A percentile compares a stretch with the other conserved stretches of the same genome.
These are phyloP conservation scores for Eudyptes chrysolophus DNA, from an alignment of 2,113 vertebrate species.

Conservation along the genomic window DNA sequence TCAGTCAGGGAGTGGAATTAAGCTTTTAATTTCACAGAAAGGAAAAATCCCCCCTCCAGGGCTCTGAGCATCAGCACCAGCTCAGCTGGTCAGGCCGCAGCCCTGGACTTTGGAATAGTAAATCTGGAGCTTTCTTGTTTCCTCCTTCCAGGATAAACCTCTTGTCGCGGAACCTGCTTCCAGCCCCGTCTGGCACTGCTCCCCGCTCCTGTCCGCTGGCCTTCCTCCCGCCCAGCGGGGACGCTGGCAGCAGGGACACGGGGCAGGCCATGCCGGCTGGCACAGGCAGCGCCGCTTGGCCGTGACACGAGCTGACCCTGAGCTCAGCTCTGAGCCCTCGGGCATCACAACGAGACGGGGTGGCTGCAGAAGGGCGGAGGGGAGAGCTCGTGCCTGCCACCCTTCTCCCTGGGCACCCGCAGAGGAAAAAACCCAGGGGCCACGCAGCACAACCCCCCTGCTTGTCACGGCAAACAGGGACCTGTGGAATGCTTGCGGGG, in stretches of 20 bases:
- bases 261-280: background rate
- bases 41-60: background rate
- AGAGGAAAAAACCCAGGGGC: background rate
- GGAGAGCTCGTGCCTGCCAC: background rate
- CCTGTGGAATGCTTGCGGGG: fast-evolving
- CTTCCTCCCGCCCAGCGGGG: background rate
- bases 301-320: background rate
- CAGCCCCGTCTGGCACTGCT: background rate
- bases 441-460: fast-evolving
- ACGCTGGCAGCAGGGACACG: background rate
- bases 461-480: background rate
- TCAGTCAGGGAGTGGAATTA: background rate
- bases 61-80: background rate
- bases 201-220: background rate
- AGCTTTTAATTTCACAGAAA: background rate
- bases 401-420: background rate
- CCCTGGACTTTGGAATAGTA: background rate
- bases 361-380: background rate
- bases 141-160: constrained; percentile 15
- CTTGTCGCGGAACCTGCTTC: background rate
- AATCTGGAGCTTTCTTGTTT: background rate
- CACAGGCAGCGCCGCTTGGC: background rate
- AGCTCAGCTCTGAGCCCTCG: background rate
- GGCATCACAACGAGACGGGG: fast-evolving
- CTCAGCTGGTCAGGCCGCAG: background rate